phyloP scores from a whole-genome alignment of 1,140 invertebrate genomes.

The Piezodorus guildinii region DNA sequence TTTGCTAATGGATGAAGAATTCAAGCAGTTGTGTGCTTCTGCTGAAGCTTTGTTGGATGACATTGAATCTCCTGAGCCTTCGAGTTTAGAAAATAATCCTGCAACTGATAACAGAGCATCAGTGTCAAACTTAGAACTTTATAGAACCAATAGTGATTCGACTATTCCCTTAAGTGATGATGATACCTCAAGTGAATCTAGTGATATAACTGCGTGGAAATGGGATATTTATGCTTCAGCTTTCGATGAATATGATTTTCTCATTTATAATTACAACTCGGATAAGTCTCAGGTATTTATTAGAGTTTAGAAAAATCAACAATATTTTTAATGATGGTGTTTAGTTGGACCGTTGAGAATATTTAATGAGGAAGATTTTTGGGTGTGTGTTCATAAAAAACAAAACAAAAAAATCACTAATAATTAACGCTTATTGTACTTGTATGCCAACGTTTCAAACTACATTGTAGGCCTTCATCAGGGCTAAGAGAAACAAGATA shows the following conservation, averaged over 20 bases:
- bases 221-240: slow-evolving; percentile 21
- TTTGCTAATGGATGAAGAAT: slow-evolving; percentile 11
- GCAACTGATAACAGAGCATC: neutral
- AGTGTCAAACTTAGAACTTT: slow-evolving; percentile 1
- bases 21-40: neutral
- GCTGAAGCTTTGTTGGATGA: slow-evolving; percentile 8
- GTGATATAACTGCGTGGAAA: slow-evolving; percentile 28
- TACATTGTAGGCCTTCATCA: too few species aligned
- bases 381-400: too few species aligned
- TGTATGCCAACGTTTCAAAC: too few species aligned
- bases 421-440: too few species aligned
- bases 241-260: slow-evolving; percentile 24
- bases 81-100: slow-evolving; percentile 4
- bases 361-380: too few species aligned
- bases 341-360: too few species aligned
- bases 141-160: neutral
- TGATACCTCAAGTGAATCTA: slow-evolving; percentile 24
- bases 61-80: neutral
- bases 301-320: too few species aligned
- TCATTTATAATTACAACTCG: slow-evolving; percentile 7
- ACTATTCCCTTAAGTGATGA: neutral
- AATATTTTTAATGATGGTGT: too few species aligned
- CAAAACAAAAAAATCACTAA: too few species aligned
- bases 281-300: slow-evolving; percentile 6
- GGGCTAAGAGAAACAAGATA: too few species aligned